Evolutionary conservation across 2,888 invertebrate species (phyloP).

Genomic region (Caenorhabditis panamensis): DNA sequence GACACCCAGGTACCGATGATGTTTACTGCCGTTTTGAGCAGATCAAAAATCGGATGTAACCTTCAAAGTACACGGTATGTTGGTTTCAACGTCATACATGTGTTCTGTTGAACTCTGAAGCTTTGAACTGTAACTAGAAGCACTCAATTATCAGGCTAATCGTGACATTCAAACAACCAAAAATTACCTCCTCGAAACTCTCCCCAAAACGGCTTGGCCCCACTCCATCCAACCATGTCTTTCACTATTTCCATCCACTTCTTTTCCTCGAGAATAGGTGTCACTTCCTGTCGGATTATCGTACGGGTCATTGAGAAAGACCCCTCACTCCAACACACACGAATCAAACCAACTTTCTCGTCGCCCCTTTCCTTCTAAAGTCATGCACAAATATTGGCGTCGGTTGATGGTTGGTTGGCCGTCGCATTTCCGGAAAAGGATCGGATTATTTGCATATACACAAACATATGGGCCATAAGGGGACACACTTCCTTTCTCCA

Average conservation of each 20-base stretch:
- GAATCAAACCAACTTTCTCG: slow-evolving; percentile 6
- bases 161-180: too few species aligned
- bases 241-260: background rate
- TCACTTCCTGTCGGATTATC: slow-evolving; percentile 26
- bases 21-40: background rate
- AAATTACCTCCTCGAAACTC: too few species aligned
- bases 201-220: too few species aligned
- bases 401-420: background rate
- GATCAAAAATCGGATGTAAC: background rate
- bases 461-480: background rate
- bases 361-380: slow-evolving; percentile 29
- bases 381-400: slow-evolving; percentile 52
- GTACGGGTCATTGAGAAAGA: slow-evolving; percentile 36
- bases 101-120: too few species aligned
- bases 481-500: slow-evolving; percentile 1
- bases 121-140: too few species aligned
- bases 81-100: too few species aligned
- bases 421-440: slow-evolving; percentile 49
- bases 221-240: too few species aligned
- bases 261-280: background rate
- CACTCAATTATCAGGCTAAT: too few species aligned
- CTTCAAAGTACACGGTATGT: background rate
- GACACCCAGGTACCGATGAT: slow-evolving; percentile 5
- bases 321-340: background rate
- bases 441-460: slow-evolving; percentile 51